Evolutionary conservation across 2,113 vertebrate genomes (phyloP), one percentile per base, ranked within the genome.

Genomic region (Lagopus muta): DNA sequence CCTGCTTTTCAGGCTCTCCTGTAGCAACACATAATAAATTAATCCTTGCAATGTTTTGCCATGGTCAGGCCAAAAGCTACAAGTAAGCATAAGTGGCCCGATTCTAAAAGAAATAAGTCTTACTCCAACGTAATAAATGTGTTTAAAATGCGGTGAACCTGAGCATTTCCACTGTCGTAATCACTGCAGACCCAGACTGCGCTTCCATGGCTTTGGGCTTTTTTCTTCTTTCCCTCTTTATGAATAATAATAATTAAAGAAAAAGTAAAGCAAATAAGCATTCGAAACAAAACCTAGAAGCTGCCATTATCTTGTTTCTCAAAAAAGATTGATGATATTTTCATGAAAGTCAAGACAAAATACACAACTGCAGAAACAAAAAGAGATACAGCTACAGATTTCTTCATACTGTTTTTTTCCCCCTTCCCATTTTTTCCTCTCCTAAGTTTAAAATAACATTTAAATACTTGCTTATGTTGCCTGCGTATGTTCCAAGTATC

Each of bases 401-500:
- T n/a, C 42, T 38, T 34, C 14, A 58, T 25, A 7, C 70, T 76
- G 48, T n/a, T 43, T 34, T 34, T 28, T 2, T 6, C 2, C 11
- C 10, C 6, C 17, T n/a, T 47, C 1, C 20, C 2, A 14, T 36
- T 30, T 40, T 16, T 2, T 5, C 1, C 19, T 16, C 10, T 36
- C 13, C 34, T 21, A 75, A 73, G 32, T 62, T 80, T 80, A 85
- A 94, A 89, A 64, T 58, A 92, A 45, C 9, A 40, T 62, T 90
- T 62, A 85, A 89, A 76, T 72, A 60, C 32, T 84, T 32, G n/a
- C 34, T 89, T 85, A 40, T 69, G 17, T 64, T 91, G 57, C 78
- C 19, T 15, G 60, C 91, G 34, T 43, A 43, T 43, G 42, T 43
- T 43, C 42, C 42, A 66, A 89, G 30, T 27, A 52, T 38, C 25